Conservation (phyloP, 1,140 invertebrate species). For the Teleogryllus occipitalis region DNA sequence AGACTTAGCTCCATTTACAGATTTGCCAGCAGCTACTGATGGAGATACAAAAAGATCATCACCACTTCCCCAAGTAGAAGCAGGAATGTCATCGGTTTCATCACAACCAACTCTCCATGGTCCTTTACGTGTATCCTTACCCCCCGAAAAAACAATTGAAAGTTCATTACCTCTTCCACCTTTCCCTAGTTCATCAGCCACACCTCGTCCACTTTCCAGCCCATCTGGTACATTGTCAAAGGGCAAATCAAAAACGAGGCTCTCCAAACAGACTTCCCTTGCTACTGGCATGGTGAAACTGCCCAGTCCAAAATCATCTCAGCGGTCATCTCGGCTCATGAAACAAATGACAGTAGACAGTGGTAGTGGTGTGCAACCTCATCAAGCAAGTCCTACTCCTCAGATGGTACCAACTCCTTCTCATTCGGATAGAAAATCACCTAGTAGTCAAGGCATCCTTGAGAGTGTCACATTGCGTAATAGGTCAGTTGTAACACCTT, state of each 20-base stretch:
- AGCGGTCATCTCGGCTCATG: constrained; percentile 16
- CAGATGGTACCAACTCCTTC: constrained; percentile 17
- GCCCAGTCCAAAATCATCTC: constrained; percentile 21
- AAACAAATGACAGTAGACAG: constrained; percentile 28
- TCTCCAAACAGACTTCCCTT: constrained; percentile 19
- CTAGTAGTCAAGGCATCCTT: constrained; percentile 20
- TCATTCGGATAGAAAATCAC: constrained; percentile 24
- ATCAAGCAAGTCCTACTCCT: constrained; percentile 20
- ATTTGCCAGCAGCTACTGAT: background rate
- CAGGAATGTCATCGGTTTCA: constrained; percentile 17
- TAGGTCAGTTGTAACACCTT: constrained; percentile 21
- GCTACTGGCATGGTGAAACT: constrained; percentile 15
- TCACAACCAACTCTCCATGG: constrained; percentile 39
- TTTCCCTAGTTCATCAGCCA: background rate
- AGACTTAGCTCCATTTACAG: background rate
- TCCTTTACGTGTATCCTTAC: constrained; percentile 55
- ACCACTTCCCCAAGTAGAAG: constrained; percentile 24
- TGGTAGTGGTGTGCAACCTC: constrained; percentile 9
- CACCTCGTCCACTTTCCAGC: too few relatives aligned
- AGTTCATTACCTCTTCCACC: background rate
- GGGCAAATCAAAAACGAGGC: background rate
- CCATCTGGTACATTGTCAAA: background rate
- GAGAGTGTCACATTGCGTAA: constrained; percentile 26
- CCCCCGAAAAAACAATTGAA: constrained; percentile 42
- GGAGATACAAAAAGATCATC: constrained; percentile 9